These are phyloP conservation scores for Drosophila buzzatii DNA, from an alignment of 2,888 invertebrate species.

Conservation along the genomic window DNA sequence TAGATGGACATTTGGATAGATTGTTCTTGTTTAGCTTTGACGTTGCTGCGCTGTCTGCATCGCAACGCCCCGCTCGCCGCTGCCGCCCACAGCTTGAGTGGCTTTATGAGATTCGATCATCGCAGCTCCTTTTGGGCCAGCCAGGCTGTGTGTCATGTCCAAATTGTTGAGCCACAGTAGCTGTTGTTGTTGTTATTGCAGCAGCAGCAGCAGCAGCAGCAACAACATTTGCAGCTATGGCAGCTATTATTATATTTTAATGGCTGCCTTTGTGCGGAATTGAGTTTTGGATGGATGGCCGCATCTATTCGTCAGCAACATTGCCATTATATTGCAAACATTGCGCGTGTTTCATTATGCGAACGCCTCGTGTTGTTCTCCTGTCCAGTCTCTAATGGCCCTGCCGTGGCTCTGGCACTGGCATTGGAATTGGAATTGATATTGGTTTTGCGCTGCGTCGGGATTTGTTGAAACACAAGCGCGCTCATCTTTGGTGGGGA, in stretches of 20 bases:
- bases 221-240: conserved; percentile 28
- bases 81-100: conserved; percentile 16
- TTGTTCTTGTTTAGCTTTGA: conserved; percentile 80
- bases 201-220: conserved; percentile 11
- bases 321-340: conserved; percentile 69
- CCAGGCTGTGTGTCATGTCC: conserved; percentile 67
- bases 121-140: conserved; percentile 41
- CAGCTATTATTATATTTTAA: conserved; percentile 78
- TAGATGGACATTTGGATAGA: conserved; percentile 82
- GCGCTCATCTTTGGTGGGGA: conserved; percentile 46
- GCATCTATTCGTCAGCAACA: conserved; percentile 60
- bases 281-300: conserved; percentile 50
- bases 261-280: conserved; percentile 72
- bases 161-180: conserved; percentile 74
- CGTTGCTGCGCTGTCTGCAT: conserved; percentile 36
- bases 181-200: conserved; percentile 31
- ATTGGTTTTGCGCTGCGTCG: conserved; percentile 22
- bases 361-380: conserved; percentile 28
- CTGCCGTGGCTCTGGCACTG: conserved; percentile 9
- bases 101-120: conserved; percentile 80
- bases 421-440: conserved; percentile 35
- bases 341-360: conserved; percentile 76
- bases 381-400: conserved; percentile 67
- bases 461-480: conserved; percentile 63
- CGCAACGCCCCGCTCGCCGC: neutral